phyloP scores from a whole-genome alignment of 2,888 invertebrate species.

The Ectropis crepuscularia region DNA sequence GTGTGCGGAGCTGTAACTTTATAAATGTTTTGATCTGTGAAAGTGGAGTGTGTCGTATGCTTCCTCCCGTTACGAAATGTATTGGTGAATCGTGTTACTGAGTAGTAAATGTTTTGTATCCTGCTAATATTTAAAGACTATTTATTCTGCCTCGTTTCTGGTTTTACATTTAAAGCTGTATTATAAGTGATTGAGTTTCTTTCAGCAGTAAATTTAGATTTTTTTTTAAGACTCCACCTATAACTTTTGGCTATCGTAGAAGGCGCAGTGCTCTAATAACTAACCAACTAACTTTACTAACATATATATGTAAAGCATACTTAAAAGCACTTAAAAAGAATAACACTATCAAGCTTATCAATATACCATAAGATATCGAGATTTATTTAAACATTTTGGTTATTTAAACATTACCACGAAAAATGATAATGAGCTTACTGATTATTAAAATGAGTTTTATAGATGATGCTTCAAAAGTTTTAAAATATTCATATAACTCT shows the following conservation, averaged over 20 bases:
- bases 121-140: background rate
- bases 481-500: conserved; percentile 7
- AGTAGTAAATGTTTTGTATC: conserved; percentile 2
- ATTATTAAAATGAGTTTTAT: background rate
- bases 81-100: conserved; percentile 13
- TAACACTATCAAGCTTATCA: background rate
- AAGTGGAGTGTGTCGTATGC: conserved; percentile 17
- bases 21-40: background rate
- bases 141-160: background rate
- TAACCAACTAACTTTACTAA: no score
- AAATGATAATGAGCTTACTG: background rate
- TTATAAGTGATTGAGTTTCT: background rate
- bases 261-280: no score
- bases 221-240: background rate
- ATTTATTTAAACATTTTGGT: no score
- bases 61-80: conserved; percentile 27
- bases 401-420: no score
- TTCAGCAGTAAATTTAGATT: background rate
- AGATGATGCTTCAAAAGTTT: background rate
- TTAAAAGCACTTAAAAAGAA: background rate
- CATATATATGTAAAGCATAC: background rate
- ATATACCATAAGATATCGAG: no score
- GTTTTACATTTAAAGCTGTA: background rate
- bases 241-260: background rate
- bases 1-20: background rate